These are phyloP conservation scores for Morpho achilles DNA, from an alignment of 2,888 invertebrate species.

Conservation along the genomic window DNA sequence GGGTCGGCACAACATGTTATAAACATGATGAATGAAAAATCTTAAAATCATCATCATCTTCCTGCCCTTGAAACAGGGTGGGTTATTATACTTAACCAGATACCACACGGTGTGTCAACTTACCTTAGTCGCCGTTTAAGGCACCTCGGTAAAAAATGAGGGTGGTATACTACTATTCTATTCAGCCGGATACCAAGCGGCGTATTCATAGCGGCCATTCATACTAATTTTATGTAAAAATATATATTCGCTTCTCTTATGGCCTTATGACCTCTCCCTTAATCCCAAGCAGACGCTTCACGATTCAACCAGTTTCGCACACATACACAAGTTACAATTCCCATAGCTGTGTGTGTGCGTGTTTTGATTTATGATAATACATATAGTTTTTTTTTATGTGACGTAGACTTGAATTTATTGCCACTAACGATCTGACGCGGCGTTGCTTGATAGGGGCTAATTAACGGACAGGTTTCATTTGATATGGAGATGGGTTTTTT, in stretches of 20 bases:
- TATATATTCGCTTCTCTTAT: background rate
- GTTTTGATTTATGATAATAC: constrained; percentile 51
- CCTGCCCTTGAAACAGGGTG: too few relatives aligned
- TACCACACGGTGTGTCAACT: too few relatives aligned
- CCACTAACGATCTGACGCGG: constrained; percentile 17
- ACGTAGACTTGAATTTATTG: constrained; percentile 23
- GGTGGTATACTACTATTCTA: too few relatives aligned
- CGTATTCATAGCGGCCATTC: too few relatives aligned
- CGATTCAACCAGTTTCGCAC: constrained; percentile 6
- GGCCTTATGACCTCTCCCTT: constrained; percentile 21
- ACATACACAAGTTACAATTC: background rate
- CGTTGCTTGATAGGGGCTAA: constrained; percentile 15
- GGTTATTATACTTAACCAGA: too few relatives aligned
- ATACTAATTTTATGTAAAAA: too few relatives aligned
- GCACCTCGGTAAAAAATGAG: too few relatives aligned
- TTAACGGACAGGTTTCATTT: constrained; percentile 12
- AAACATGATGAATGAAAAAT: too few relatives aligned
- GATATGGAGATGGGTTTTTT: constrained; percentile 1
- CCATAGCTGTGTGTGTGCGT: constrained; percentile 31
- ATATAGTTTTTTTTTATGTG: constrained; percentile 37
- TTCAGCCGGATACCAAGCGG: too few relatives aligned
- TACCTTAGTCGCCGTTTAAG: too few relatives aligned
- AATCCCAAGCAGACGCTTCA: constrained; percentile 42
- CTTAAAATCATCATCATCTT: too few relatives aligned
- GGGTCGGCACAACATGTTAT: too few relatives aligned